phyloP scores from a whole-genome alignment of 2,113 vertebrate species.

The Gopherus evgoodei region DNA sequence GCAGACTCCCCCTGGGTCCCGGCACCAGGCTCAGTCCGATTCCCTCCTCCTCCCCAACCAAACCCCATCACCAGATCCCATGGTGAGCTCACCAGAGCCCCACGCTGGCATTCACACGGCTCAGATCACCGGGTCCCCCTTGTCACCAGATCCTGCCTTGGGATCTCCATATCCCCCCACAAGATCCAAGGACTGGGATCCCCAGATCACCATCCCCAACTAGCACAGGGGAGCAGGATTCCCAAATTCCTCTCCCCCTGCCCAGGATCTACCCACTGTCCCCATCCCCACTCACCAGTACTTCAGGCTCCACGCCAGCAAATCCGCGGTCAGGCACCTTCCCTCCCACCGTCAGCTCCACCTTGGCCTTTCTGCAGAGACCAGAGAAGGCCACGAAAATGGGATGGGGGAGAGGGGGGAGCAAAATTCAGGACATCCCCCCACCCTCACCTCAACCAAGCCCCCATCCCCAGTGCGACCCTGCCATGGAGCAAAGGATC shows the following conservation, averaged over 20 bases:
- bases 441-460: too few species aligned
- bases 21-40: background rate
- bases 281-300: slow-evolving; percentile 63
- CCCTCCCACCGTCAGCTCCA: slow-evolving; percentile 33
- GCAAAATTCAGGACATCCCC: background rate
- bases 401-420: background rate
- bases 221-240: background rate
- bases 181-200: background rate
- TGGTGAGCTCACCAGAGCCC: too few species aligned
- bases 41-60: background rate
- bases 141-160: background rate
- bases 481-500: background rate
- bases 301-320: slow-evolving; percentile 53
- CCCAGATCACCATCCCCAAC: background rate
- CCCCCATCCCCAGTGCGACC: background rate
- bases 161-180: background rate
- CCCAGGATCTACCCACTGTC: background rate
- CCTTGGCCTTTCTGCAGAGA: slow-evolving; percentile 62
- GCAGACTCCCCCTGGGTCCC: too few species aligned
- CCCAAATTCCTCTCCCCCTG: background rate
- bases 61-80: background rate
- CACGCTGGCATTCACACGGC: background rate
- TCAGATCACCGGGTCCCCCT: background rate
- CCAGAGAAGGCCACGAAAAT: background rate
- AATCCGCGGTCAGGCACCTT: background rate